Conservation (phyloP, 1,140 invertebrate species). For the Lordiphosa stackelbergi region DNA sequence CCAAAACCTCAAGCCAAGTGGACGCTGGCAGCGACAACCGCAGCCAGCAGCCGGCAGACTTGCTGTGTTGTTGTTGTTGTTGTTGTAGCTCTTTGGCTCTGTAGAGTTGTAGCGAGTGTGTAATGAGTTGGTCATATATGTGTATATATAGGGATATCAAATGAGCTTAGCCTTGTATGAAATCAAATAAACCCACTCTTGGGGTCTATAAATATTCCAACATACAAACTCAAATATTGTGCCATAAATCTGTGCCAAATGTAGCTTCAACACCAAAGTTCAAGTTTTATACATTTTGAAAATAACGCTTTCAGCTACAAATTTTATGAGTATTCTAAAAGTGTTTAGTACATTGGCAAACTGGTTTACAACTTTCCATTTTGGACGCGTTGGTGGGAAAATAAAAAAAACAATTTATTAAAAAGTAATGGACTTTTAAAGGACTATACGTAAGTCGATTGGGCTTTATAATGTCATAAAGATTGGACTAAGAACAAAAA, state of each 20-base stretch:
- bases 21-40: conserved; percentile 11
- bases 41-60: conserved; percentile 7
- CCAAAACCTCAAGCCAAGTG: conserved; percentile 2
- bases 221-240: neutral
- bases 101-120: conserved; percentile 21
- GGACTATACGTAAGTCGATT: no score
- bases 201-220: neutral
- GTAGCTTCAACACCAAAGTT: conserved; percentile 1
- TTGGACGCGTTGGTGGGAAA: no score
- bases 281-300: neutral
- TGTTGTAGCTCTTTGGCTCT: conserved; percentile 18
- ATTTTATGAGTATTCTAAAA: conserved; percentile 7
- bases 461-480: no score
- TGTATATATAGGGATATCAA: neutral
- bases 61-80: neutral
- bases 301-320: neutral
- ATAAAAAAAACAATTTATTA: no score
- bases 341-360: neutral
- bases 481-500: no score
- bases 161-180: conserved; percentile 6
- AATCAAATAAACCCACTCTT: conserved; percentile 3
- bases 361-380: no score
- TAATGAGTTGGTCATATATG: conserved; percentile 12
- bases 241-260: conserved; percentile 5
- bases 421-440: no score